These are phyloP conservation scores for Atractosteus spatula DNA, from an alignment of 2,113 vertebrate species.

Conservation along the genomic window DNA sequence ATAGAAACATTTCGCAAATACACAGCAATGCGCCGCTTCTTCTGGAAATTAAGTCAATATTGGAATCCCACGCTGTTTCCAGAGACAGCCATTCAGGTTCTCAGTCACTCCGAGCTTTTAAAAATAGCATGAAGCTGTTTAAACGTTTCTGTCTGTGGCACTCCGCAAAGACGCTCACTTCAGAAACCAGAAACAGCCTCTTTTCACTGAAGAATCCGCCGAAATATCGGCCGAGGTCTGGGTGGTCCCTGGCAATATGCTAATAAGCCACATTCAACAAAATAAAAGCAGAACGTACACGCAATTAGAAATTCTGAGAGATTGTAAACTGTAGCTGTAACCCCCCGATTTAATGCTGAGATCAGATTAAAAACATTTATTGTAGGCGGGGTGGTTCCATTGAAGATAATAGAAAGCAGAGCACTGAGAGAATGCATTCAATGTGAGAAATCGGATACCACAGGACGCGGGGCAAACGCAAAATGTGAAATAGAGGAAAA, in stretches of 20 bases:
- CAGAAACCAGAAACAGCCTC: too few relatives aligned
- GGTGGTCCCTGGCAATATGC: conserved; percentile 56
- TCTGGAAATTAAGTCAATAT: not conserved
- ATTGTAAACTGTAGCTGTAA: conserved; percentile 25
- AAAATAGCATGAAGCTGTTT: too few relatives aligned
- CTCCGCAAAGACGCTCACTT: too few relatives aligned
- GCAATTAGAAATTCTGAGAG: conserved; percentile 28
- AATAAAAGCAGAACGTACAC: conserved; percentile 28
- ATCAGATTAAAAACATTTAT: conserved; percentile 28
- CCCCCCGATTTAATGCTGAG: conserved; percentile 35
- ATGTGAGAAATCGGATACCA: too few relatives aligned
- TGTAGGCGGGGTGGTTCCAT: not conserved
- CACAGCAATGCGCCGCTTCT: not conserved
- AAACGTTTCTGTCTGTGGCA: too few relatives aligned
- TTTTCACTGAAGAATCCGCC: too few relatives aligned
- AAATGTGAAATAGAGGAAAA: too few relatives aligned
- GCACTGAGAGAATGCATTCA: conserved; percentile 9
- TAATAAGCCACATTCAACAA: conserved; percentile 21
- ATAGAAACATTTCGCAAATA: not conserved
- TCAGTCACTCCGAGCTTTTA: too few relatives aligned
- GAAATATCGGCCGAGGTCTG: conserved; percentile 23
- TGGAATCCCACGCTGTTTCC: not conserved
- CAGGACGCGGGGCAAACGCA: not conserved
- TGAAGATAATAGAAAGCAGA: conserved; percentile 10
- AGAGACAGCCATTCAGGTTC: too few relatives aligned